A percentile compares a stretch with the other conserved stretches of the same genome.
phyloP scores from a whole-genome alignment of 1,140 invertebrate species.

The Drosophila repleta region DNA sequence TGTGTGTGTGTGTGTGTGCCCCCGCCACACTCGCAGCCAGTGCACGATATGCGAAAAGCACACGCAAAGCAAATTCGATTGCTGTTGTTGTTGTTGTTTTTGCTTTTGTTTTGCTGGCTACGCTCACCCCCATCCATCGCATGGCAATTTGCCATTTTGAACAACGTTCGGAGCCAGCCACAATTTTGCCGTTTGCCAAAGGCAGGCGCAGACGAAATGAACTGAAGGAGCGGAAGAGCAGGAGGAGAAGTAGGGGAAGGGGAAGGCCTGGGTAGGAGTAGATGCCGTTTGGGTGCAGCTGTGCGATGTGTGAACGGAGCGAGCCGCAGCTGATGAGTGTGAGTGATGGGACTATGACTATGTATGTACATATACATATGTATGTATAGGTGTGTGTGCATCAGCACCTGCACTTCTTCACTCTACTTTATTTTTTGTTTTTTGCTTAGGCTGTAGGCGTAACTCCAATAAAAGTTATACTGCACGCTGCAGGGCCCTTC shows the following conservation, averaged over 20 bases:
- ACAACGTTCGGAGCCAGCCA: conserved; percentile 61
- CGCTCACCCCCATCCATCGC: conserved; percentile 43
- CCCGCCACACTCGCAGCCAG: background rate
- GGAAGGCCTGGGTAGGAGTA: background rate
- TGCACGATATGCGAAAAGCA: conserved; percentile 68
- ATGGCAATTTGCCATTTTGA: conserved; percentile 82
- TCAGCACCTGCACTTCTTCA: conserved; percentile 21
- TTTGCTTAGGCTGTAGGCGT: conserved; percentile 59
- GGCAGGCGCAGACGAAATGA: conserved; percentile 44
- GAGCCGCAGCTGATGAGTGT: conserved; percentile 25
- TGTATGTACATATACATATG: conserved; percentile 2
- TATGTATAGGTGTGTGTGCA: conserved; percentile 9
- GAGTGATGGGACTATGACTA: conserved; percentile 17
- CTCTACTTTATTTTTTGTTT: background rate
- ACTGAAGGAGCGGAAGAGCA: background rate
- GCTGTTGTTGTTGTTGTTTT: conserved; percentile 43
- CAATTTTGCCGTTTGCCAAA: conserved; percentile 73
- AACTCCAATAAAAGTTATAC: conserved; percentile 78
- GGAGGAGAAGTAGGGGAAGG: background rate
- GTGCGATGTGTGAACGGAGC: conserved; percentile 12
- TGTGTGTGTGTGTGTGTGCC: no score
- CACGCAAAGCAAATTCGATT: conserved; percentile 79
- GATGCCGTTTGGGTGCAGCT: conserved; percentile 17
- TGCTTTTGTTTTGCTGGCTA: conserved; percentile 20
- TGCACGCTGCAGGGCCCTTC: conserved; percentile 76